phyloP scores from a whole-genome alignment of 2,797 vertebrate species.

The Crypturellus tataupa region DNA sequence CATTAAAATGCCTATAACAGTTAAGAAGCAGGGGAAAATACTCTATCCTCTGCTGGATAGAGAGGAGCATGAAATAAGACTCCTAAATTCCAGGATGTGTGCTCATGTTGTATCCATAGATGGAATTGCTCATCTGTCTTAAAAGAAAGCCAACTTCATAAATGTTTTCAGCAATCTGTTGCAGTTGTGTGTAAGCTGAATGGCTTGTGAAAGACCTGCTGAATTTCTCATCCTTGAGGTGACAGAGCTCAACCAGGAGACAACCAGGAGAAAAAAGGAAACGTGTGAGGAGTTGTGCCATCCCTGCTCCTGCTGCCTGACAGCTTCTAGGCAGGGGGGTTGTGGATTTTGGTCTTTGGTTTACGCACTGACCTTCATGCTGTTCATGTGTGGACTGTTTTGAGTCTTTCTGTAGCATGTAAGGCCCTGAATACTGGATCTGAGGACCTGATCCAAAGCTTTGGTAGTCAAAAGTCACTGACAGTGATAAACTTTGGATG shows the following conservation, averaged over 20 bases:
- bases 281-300: too few species aligned
- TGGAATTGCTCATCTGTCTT: background rate
- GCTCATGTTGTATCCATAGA: background rate
- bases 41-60: background rate
- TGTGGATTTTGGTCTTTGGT: background rate
- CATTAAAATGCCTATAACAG: background rate
- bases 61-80: background rate
- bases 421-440: background rate
- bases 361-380: rapidly evolving
- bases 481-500: background rate
- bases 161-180: background rate
- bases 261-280: background rate
- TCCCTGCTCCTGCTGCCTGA: rapidly evolving
- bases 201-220: background rate
- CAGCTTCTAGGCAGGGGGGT: background rate
- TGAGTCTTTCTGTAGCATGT: background rate
- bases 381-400: background rate
- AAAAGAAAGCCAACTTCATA: background rate
- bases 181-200: background rate
- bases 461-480: background rate
- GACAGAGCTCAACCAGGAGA: background rate
- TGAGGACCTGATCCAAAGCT: background rate
- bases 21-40: background rate
- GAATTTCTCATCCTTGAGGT: background rate
- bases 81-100: background rate